Evolutionary conservation across 2,888 invertebrate genomes (phyloP), one percentile per base, ranked within the genome.

Genomic region (Eupithecia pulchellata): DNA sequence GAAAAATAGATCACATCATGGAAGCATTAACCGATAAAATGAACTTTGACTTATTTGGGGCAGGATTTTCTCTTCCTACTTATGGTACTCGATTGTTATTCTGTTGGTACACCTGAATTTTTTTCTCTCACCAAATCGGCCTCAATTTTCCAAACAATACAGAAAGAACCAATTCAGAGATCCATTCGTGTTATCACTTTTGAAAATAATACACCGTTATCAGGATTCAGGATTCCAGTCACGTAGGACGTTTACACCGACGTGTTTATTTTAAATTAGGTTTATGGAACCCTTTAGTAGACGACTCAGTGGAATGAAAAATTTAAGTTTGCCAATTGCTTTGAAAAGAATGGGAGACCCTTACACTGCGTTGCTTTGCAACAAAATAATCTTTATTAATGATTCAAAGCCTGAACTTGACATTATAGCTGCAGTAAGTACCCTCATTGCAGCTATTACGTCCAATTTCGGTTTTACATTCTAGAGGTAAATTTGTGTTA

Each of bases 251-350:
- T 91, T 92, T 90, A 91, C 91, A 89, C 90, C 87, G 84, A 82
- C 84, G 86, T 92, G 92, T 92, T 93, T 92, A 90, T 91, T 92
- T 92, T 92, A 91, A 93, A 92, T 92, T 91, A 92, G 91, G 90
- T 90, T 89, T 86, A 83, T 91, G 90, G 86, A 90, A 89, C 91
- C 87, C 86, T 69, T 76, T 89, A 88, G 87, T 89, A 88, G 87
- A 87, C 78, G 34, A 25, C 84, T 82, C 88, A 83, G 86, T 81
- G 85, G 89, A 90, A 90, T 91, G 86, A 91, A 92, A 92, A 91
- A 91, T 91, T 91, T 82, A 87, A 88, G 89, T 86, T 86, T 89
- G 83, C 81, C 81, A 82, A 88, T 87, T 85, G 86, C 5, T 61
- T 61, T 34, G 34, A n/a, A 32, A 60, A 60, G 9, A 34, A 36